Evolutionary conservation across 2,888 invertebrate species (phyloP).

Genomic region (Lasioglossum pauxillum): DNA sequence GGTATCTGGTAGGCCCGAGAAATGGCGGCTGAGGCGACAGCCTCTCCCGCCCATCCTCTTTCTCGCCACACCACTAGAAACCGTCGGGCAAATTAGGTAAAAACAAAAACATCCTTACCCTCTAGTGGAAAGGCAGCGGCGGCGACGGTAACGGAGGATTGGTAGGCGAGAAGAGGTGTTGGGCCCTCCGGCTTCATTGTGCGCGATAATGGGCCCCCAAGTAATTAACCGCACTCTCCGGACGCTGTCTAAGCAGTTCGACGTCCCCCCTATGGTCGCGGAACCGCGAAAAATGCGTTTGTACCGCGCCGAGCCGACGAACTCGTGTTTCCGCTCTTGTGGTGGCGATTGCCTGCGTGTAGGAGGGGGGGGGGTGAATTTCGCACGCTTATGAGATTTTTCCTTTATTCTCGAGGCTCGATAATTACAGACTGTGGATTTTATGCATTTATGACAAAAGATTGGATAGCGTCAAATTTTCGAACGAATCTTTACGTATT

Average conservation of each 20-base stretch:
- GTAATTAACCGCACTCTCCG: slow-evolving; percentile 70
- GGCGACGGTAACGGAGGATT: slow-evolving; percentile 17
- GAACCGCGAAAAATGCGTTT: slow-evolving; percentile 36
- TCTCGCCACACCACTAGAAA: slow-evolving; percentile 25
- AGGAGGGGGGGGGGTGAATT: slow-evolving; percentile 53
- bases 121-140: background rate
- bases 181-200: slow-evolving; percentile 54
- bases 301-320: background rate
- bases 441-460: no score
- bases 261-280: background rate
- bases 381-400: slow-evolving; percentile 27
- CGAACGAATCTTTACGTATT: no score
- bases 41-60: slow-evolving; percentile 54
- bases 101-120: slow-evolving; percentile 76
- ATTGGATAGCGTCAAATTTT: no score
- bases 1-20: slow-evolving; percentile 70
- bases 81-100: slow-evolving; percentile 78
- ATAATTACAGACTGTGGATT: background rate
- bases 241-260: slow-evolving; percentile 30
- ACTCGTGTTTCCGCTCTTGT: slow-evolving; percentile 47
- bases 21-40: slow-evolving; percentile 73
- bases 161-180: slow-evolving; percentile 62
- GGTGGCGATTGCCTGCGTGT: slow-evolving; percentile 44
- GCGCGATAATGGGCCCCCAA: slow-evolving; percentile 68
- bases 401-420: no score